These are phyloP conservation scores for Hylomyscus alleni DNA, from an alignment of 2,797 vertebrate genomes.

Conservation along the genomic window DNA sequence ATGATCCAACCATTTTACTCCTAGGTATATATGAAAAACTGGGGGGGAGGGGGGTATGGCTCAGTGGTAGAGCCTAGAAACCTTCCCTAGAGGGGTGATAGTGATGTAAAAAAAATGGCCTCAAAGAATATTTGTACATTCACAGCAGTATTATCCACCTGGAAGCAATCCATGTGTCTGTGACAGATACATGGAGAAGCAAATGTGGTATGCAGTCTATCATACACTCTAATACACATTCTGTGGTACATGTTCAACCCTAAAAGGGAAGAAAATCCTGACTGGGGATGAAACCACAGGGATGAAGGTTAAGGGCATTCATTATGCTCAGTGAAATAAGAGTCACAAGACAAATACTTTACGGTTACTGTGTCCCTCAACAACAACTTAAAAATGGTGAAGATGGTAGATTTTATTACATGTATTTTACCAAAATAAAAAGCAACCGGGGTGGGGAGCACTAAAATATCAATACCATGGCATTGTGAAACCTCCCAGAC, in stretches of 20 bases:
- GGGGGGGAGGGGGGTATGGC: too few relatives aligned
- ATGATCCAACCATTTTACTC: not conserved
- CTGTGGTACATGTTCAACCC: not conserved
- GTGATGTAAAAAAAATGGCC: not conserved
- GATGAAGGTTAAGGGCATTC: not conserved
- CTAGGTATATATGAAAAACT: not conserved
- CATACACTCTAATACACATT: not conserved
- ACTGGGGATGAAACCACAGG: not conserved
- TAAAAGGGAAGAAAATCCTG: not conserved
- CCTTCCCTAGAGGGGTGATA: not conserved
- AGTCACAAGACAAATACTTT: not conserved
- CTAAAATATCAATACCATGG: not conserved
- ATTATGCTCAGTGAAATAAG: not conserved
- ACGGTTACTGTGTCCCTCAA: not conserved
- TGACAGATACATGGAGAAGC: not conserved
- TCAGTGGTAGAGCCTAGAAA: not conserved
- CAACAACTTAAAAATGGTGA: not conserved
- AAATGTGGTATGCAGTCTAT: not conserved
- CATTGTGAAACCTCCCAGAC: slow-evolving; percentile 20
- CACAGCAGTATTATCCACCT: not conserved
- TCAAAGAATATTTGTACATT: not conserved
- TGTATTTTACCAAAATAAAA: not conserved
- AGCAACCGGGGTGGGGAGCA: not conserved
- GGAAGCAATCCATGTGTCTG: not conserved
- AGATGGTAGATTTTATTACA: not conserved